Percentiles rank a stretch among this genome's conserved stretches.
phyloP scores from a whole-genome alignment of 2,888 invertebrate genomes.

The Drosophila infuscata region DNA sequence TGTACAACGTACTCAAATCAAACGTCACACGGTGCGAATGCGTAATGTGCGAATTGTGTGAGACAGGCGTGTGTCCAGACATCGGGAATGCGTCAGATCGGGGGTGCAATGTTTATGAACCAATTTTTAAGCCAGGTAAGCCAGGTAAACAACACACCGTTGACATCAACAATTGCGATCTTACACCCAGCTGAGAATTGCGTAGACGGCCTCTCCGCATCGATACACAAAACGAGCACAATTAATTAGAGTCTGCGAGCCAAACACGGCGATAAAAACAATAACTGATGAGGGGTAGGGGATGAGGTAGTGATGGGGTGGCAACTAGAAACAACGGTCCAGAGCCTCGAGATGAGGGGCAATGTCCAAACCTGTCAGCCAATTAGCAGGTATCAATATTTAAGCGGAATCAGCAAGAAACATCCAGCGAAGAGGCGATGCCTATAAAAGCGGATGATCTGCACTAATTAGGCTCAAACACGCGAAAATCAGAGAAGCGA shows the following conservation, averaged over 20 bases:
- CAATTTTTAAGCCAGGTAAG: conserved; percentile 56
- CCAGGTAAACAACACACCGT: conserved; percentile 42
- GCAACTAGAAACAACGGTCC: conserved; percentile 4
- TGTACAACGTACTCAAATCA: neutral
- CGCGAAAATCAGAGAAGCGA: conserved; percentile 59
- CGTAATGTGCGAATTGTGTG: conserved; percentile 47
- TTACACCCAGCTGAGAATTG: conserved; percentile 69
- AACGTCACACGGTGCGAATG: conserved; percentile 58
- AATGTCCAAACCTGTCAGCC: conserved; percentile 66
- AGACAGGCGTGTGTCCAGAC: conserved; percentile 56
- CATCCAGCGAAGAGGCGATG: conserved; percentile 13
- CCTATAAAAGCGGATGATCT: conserved; percentile 70
- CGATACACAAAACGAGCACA: conserved; percentile 75
- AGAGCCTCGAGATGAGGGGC: conserved; percentile 1
- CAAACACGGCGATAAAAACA: conserved; percentile 56
- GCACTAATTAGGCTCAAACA: conserved; percentile 73
- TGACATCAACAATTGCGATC: conserved; percentile 8
- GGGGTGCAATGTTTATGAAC: conserved; percentile 58
- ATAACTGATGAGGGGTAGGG: conserved; percentile 8
- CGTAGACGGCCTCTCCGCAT: conserved; percentile 56
- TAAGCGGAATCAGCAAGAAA: conserved; percentile 68
- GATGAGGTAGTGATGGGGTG: neutral
- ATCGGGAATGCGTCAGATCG: conserved; percentile 60
- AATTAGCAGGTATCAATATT: conserved; percentile 78
- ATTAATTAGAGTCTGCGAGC: conserved; percentile 83